phyloP scores from a whole-genome alignment of 2,888 invertebrate species.

The Rhingia campestris region DNA sequence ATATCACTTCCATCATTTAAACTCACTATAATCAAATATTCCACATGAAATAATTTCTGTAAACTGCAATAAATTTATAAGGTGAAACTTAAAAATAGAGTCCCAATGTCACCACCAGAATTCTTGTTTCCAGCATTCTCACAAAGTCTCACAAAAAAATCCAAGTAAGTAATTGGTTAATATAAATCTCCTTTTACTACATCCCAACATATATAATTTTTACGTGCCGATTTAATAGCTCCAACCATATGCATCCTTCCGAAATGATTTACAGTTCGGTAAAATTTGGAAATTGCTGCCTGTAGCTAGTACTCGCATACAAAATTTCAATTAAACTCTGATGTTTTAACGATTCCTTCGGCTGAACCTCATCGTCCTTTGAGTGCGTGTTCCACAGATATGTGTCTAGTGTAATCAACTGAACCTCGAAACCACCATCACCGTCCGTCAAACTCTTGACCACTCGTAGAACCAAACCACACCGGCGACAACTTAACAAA shows the following conservation, averaged over 20 bases:
- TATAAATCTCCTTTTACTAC: too few species aligned
- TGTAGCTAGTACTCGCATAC: constrained; percentile 29
- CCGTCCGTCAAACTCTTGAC: not conserved
- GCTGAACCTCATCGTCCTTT: constrained; percentile 17
- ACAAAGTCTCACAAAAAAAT: too few species aligned
- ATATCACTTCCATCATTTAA: too few species aligned
- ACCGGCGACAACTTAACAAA: constrained; percentile 71
- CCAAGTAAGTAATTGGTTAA: too few species aligned
- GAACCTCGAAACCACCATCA: not conserved
- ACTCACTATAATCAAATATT: too few species aligned
- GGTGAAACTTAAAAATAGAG: too few species aligned
- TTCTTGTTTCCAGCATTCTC: too few species aligned
- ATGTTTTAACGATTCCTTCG: constrained; percentile 48
- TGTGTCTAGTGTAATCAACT: constrained; percentile 46
- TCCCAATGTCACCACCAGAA: too few species aligned
- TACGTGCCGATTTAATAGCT: constrained; percentile 6
- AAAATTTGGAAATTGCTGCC: not conserved
- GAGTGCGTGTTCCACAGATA: constrained; percentile 52
- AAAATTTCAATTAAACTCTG: constrained; percentile 69
- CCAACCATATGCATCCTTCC: constrained; percentile 3
- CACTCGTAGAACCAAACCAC: constrained; percentile 23
- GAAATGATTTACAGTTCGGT: not conserved
- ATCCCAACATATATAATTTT: too few species aligned
- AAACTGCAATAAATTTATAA: too few species aligned
- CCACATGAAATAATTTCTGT: too few species aligned